Percentiles rank a stretch among this genome's conserved stretches.
These are phyloP conservation scores for Taeniopygia guttata DNA, from an alignment of 2,797 vertebrate genomes.

Conservation along the genomic window DNA sequence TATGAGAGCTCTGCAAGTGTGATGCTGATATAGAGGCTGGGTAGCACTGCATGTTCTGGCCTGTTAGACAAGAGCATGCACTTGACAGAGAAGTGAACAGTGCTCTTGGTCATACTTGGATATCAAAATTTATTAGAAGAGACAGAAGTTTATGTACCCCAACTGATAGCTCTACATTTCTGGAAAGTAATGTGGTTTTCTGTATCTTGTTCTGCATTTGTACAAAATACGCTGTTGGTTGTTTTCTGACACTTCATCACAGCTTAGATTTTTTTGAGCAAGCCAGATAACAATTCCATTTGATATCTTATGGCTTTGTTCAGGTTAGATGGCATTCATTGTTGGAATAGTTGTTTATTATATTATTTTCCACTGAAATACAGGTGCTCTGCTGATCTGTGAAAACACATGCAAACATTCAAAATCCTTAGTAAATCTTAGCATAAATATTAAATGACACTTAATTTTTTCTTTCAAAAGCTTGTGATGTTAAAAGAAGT, in stretches of 20 bases:
- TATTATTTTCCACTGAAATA: not conserved
- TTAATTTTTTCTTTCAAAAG: not conserved
- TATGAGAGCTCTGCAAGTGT: not conserved
- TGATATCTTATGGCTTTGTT: not conserved
- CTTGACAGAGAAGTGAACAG: not conserved
- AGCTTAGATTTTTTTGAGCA: not conserved
- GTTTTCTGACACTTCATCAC: not conserved
- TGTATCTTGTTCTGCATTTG: not conserved
- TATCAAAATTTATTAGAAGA: not conserved
- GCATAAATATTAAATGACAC: not conserved
- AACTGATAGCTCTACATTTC: not conserved
- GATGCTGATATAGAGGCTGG: not conserved
- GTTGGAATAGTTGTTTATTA: not conserved
- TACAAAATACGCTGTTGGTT: not conserved
- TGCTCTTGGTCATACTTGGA: not conserved
- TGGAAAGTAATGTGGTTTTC: not conserved
- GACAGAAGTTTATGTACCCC: not conserved
- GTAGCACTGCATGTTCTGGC: not conserved
- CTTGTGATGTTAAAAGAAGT: not conserved
- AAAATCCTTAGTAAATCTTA: not conserved
- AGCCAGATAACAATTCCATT: not conserved
- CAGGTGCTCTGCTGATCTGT: not conserved
- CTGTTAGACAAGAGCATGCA: not conserved
- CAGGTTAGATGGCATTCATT: not conserved
- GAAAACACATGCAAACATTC: not conserved